Evolutionary conservation across 1,140 invertebrate species (phyloP).

Genomic region (Drosophila bipectinata): DNA sequence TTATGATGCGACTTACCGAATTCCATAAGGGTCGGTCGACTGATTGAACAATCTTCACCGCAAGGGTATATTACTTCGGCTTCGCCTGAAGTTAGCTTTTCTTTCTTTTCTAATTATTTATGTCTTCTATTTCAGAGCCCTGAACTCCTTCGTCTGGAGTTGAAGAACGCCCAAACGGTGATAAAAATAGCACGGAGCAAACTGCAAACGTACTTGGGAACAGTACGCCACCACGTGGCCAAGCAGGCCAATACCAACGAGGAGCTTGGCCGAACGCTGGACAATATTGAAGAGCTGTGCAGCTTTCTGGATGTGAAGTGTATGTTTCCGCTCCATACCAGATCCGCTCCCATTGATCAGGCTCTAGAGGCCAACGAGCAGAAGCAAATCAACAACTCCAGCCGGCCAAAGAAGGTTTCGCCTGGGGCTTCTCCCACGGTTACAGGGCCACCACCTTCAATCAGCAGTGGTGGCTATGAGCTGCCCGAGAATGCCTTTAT

Average conservation of each 20-base stretch:
- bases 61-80: no score
- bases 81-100: no score
- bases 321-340: constrained; percentile 61
- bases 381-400: constrained; percentile 37
- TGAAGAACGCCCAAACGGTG: constrained; percentile 83
- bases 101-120: no score
- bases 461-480: constrained; percentile 45
- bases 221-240: constrained; percentile 73
- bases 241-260: constrained; percentile 56
- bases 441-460: not conserved
- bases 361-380: constrained; percentile 82
- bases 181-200: constrained; percentile 83
- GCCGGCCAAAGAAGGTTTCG: not conserved
- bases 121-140: constrained; percentile 68
- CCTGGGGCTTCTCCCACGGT: not conserved
- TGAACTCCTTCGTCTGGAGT: constrained; percentile 78
- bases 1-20: no score
- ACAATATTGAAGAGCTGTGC: constrained; percentile 84
- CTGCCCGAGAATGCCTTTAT: constrained; percentile 76
- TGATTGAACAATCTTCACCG: no score
- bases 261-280: constrained; percentile 78
- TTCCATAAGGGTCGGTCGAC: no score
- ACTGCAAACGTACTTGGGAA: constrained; percentile 77
- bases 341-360: constrained; percentile 70
- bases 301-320: constrained; percentile 75